phyloP scores from a whole-genome alignment of 2,113 vertebrate genomes.

The Crotalus viridis region DNA sequence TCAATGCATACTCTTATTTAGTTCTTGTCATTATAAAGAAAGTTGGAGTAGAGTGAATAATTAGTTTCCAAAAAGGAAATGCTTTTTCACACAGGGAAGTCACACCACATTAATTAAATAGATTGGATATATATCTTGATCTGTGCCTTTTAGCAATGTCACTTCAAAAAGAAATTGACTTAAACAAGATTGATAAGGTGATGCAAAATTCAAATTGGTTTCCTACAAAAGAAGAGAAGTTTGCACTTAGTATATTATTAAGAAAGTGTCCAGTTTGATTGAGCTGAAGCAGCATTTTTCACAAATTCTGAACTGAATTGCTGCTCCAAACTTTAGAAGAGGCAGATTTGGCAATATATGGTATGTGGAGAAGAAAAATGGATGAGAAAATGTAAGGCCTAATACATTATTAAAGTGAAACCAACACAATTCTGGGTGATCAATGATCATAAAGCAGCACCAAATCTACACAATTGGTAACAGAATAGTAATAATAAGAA shows the following conservation, averaged over 20 bases:
- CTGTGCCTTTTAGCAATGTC: neutral
- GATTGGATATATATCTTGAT: conserved; percentile 5
- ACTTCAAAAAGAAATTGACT: neutral
- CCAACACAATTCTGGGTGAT: neutral
- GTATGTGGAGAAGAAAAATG: neutral
- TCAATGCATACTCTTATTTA: neutral
- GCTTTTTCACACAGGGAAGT: neutral
- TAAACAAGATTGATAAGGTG: neutral
- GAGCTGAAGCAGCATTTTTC: neutral
- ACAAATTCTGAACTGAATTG: neutral
- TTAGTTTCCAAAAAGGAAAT: neutral
- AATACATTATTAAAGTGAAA: neutral
- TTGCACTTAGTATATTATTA: conserved; percentile 3
- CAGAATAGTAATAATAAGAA: neutral
- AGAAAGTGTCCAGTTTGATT: neutral
- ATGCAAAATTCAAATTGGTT: neutral
- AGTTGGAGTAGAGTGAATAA: neutral
- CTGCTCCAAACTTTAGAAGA: neutral
- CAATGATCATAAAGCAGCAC: neutral
- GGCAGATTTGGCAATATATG: neutral
- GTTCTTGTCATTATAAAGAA: neutral
- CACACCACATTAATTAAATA: neutral
- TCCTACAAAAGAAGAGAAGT: neutral
- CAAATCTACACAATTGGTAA: neutral
- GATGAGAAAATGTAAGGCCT: neutral